These are phyloP conservation scores for Geopemphigus sp. DNA, from an alignment of 1,140 invertebrate genomes.

Conservation along the genomic window DNA sequence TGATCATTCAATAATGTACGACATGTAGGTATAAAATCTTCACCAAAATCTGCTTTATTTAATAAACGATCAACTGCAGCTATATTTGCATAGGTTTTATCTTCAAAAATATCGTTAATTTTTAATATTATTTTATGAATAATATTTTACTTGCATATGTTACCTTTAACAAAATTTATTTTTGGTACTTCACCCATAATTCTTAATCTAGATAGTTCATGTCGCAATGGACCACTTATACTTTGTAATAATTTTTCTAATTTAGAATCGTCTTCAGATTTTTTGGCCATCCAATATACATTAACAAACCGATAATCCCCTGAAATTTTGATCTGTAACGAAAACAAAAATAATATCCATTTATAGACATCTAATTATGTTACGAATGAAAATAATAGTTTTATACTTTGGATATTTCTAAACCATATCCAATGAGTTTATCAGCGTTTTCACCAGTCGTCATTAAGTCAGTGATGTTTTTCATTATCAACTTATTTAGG, in stretches of 20 bases:
- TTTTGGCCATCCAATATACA: slow-evolving; percentile 67
- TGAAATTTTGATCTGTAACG: slow-evolving; percentile 61
- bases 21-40: slow-evolving; percentile 60
- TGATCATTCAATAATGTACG: slow-evolving; percentile 43
- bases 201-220: slow-evolving; percentile 66
- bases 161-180: slow-evolving; percentile 69
- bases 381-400: neutral
- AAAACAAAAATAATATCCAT: slow-evolving; percentile 50
- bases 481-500: slow-evolving; percentile 77
- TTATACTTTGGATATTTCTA: slow-evolving; percentile 66
- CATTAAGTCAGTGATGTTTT: slow-evolving; percentile 71
- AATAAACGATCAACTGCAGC: slow-evolving; percentile 63
- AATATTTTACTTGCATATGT: slow-evolving; percentile 19
- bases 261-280: slow-evolving; percentile 56
- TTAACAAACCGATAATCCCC: slow-evolving; percentile 65
- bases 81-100: slow-evolving; percentile 59
- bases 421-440: slow-evolving; percentile 62
- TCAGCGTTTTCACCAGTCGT: slow-evolving; percentile 65
- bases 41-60: slow-evolving; percentile 62
- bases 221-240: slow-evolving; percentile 61
- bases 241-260: slow-evolving; percentile 61
- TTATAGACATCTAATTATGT: neutral
- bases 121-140: neutral
- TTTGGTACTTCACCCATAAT: slow-evolving; percentile 71
- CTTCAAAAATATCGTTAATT: slow-evolving; percentile 55